Percentiles rank a stretch among this genome's conserved stretches.
phyloP scores from a whole-genome alignment of 2,797 vertebrate species.

The Tangara arthus region DNA sequence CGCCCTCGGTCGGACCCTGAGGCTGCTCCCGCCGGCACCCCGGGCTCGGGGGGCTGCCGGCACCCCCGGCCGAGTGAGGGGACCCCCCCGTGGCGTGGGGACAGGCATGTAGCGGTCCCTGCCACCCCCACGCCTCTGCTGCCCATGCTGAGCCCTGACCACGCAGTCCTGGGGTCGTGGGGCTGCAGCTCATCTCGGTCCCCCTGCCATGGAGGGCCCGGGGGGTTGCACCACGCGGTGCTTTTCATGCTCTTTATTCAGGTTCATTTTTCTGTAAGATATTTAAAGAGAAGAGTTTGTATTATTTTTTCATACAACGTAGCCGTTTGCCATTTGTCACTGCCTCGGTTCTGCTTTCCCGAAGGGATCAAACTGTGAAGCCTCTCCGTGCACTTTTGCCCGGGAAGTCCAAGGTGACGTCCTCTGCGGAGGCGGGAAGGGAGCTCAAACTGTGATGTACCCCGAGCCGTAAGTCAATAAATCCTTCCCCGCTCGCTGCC shows the following conservation, averaged over 20 bases:
- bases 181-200: neutral
- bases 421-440: constrained; percentile 39
- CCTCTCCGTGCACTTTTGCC: constrained; percentile 75
- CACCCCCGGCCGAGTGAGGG: neutral
- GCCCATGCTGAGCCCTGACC: neutral
- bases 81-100: neutral
- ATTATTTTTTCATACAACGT: constrained; percentile 79
- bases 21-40: neutral
- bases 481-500: constrained; percentile 57
- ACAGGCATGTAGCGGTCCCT: neutral
- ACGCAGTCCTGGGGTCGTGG: neutral
- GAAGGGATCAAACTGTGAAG: constrained; percentile 79
- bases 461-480: constrained; percentile 56
- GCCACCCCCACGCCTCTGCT: neutral
- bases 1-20: neutral
- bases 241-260: constrained; percentile 66
- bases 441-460: constrained; percentile 59
- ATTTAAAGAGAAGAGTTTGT: constrained; percentile 81
- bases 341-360: constrained; percentile 76
- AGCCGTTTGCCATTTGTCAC: constrained; percentile 70
- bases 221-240: neutral
- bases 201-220: neutral
- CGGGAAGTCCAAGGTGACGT: constrained; percentile 51
- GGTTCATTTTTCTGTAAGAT: constrained; percentile 79
- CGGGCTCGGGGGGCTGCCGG: neutral